phyloP scores from a whole-genome alignment of 2,888 invertebrate species.

The Nesidiocoris tenuis region DNA sequence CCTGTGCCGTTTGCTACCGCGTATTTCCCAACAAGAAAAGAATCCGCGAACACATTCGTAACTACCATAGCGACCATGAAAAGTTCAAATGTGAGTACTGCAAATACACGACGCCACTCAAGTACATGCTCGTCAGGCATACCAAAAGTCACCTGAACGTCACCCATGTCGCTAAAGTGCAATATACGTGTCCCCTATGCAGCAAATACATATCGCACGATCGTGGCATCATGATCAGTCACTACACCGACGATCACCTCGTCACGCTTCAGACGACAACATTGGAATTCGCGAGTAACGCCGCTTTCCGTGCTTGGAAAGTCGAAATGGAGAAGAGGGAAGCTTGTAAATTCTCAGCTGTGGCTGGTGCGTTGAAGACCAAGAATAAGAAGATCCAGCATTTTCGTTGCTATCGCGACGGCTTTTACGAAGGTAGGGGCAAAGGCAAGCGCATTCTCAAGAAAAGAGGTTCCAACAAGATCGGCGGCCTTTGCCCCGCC shows the following conservation, averaged over 20 bases:
- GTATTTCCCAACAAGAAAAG: not conserved
- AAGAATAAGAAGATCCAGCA: not conserved
- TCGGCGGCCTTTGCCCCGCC: slow-evolving; percentile 8
- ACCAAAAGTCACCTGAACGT: not conserved
- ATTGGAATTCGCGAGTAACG: not conserved
- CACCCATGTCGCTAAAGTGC: not conserved
- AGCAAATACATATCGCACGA: not conserved
- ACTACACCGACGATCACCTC: not conserved
- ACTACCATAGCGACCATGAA: not conserved
- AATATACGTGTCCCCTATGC: not conserved
- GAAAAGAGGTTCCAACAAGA: slow-evolving; percentile 3
- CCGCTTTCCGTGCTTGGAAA: slow-evolving; percentile 2
- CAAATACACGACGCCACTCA: not conserved
- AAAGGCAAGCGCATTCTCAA: slow-evolving; percentile 1
- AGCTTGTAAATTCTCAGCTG: not conserved
- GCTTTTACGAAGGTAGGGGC: not conserved
- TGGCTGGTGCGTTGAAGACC: not conserved
- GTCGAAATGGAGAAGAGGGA: not conserved
- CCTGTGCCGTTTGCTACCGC: not conserved
- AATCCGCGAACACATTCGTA: not conserved
- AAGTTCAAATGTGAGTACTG: not conserved
- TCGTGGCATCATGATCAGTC: not conserved
- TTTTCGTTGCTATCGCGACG: slow-evolving; percentile 3
- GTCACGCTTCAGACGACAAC: not conserved
- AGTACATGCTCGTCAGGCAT: not conserved